These are phyloP conservation scores for Enteromius mattozi DNA, from an alignment of 2,797 vertebrate species.

Conservation along the genomic window DNA sequence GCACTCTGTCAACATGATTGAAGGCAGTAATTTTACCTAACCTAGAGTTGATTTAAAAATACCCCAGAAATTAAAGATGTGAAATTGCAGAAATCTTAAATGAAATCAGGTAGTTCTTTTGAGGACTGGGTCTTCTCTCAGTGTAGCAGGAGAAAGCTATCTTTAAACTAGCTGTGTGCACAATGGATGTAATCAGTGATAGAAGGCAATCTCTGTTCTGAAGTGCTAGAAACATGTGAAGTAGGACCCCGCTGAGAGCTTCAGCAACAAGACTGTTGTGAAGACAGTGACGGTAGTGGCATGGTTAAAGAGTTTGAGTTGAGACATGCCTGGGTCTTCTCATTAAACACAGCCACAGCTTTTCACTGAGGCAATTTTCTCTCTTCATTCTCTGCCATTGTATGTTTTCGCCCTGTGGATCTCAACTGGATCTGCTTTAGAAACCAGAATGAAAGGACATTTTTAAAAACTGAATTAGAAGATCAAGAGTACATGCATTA, in stretches of 20 bases:
- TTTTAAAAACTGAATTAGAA: background rate
- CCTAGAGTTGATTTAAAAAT: background rate
- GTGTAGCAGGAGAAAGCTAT: background rate
- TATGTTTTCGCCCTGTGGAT: background rate
- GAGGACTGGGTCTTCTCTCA: background rate
- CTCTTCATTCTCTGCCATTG: background rate
- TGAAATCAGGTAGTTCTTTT: conserved; percentile 11
- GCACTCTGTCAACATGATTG: background rate
- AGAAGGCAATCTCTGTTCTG: background rate
- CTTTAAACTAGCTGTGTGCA: conserved; percentile 15
- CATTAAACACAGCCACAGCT: background rate
- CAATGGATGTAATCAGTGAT: conserved; percentile 29
- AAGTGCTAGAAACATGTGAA: conserved; percentile 19
- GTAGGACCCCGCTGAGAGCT: conserved; percentile 16
- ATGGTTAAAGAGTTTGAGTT: background rate
- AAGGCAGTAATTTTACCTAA: conserved; percentile 38
- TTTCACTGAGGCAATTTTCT: background rate
- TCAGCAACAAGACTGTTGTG: background rate
- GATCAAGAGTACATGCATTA: too few relatives aligned
- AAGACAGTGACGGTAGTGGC: background rate
- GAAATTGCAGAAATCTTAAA: background rate
- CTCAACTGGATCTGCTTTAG: background rate
- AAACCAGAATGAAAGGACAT: background rate
- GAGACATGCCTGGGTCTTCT: background rate
- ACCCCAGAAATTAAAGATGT: conserved; percentile 2